Base-by-base conservation (phyloP, 2,888 invertebrate genomes). In the Harmothoe impar region DNA sequence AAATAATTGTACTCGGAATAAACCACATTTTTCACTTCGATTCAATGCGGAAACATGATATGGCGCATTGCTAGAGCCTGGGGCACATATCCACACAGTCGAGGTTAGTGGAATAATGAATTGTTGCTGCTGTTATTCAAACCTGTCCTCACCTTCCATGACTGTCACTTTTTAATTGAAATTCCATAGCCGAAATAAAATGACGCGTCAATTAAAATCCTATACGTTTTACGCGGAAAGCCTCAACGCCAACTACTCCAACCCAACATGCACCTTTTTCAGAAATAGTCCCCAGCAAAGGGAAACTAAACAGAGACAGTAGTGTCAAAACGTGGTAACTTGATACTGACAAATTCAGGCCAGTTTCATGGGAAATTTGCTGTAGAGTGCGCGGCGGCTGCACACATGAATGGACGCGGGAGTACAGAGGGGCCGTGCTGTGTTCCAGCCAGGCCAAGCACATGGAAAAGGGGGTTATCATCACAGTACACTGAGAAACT, bases 281-380 rank as follows among this genome's bases (percentile, higher is more conserved):
- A 29, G 3, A 72, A 23, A 29, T 72, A 15, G 5, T 81, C 33
- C 17, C 10, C 35, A 25, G 17, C 35, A 43, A 7, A 20, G 43
- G 43, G 35, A 43, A 81, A 81, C 20, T 33, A 15, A 81, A 81
- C 35, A 15, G 0, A n/a, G 43, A 23, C 43, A 10, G 81, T 20
- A 81, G 81, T 81, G 81, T 81, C 81, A 81, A 81, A 25, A n/a
- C 81, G 81, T 20, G 33, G 81, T n/a, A 81, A 81, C 35, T 23
- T 20, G 81, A 81, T 81, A 81, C 23, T 81, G 81, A 81, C 81
- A 81, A 81, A 81, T 81, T 33, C 23, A 25, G 20, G 43, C 7
- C 35, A 10, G 43, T 33, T 62, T 81, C 81, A 81, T 81, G 81
- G 81, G 81, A 81, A 43, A 81, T 81, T 81, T 81, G 81, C 31